Evolutionary conservation across 2,113 vertebrate genomes (phyloP), one percentile per base, ranked within the genome.

Genomic region (Fukomys damarensis): DNA sequence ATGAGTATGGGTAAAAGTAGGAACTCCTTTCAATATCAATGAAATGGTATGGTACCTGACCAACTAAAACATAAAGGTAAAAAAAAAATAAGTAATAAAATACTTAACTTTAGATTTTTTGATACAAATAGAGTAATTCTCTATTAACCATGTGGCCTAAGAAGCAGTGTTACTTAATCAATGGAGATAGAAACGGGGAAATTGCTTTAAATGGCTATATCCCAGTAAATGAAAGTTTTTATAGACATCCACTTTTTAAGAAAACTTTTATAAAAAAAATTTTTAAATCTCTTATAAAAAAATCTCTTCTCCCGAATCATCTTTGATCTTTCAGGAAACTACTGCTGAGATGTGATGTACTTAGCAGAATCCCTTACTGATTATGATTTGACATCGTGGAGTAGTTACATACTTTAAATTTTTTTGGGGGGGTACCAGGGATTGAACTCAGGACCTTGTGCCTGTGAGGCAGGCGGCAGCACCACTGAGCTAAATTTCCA

Each of bases 211-310:
- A 76, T 86, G 38, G 12, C 35, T 41, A 49, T 49, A 84, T 3
- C 26, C 54, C 14, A 66, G 30, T 74, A 90, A 89, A 79, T 46
- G 46, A 52, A 83, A 93, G 24, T 89, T 95, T 70, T 91, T 91
- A 81, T 0, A 63, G 13, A 84, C 5, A 70, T 7, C 0, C 41
- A n/a, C 10, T 84, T 86, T 93, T 46, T 88, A 77, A 72, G 70
- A 82, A 95, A 95, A 95, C 16, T n/a, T n/a, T n/a, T n/a, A n/a
- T n/a, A n/a, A n/a, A n/a, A n/a, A n/a, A n/a, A n/a, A n/a, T n/a
- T n/a, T n/a, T n/a, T n/a, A n/a, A n/a, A n/a, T n/a, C n/a, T n/a
- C n/a, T n/a, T n/a, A 49, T 14, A 46, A 76, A 76, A 68, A 68
- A 19, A n/a, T 20, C 65, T 76, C 52, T 89, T 81, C 20, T 93